Evolutionary conservation across 2,888 invertebrate species (phyloP).

Genomic region (Macaria notata): DNA sequence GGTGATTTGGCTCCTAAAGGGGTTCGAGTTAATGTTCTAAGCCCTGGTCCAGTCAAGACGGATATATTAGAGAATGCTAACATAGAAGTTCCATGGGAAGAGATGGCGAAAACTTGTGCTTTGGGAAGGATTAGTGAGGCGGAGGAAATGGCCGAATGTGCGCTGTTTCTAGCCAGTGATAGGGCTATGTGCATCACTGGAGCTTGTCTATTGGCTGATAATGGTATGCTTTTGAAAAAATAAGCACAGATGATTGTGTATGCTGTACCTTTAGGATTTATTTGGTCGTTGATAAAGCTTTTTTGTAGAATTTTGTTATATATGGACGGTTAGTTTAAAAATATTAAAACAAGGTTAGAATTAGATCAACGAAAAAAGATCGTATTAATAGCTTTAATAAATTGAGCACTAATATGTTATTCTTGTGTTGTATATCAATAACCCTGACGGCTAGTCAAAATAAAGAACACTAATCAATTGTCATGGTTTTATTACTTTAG

Average conservation of each 20-base stretch:
- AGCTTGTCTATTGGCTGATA: conserved; percentile 40
- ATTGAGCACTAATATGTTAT: no score
- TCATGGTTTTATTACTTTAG: no score
- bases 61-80: conserved; percentile 48
- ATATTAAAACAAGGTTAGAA: no score
- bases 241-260: not conserved
- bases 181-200: conserved; percentile 45
- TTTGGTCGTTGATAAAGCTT: no score
- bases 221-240: conserved; percentile 56
- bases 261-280: no score
- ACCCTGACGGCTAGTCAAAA: no score
- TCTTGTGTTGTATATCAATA: no score
- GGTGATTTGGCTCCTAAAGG: conserved; percentile 59
- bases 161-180: conserved; percentile 44
- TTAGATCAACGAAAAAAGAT: no score
- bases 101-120: conserved; percentile 19
- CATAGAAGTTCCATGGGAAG: conserved; percentile 46
- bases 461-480: no score
- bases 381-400: no score
- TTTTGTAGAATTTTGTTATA: no score
- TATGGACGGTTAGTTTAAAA: no score
- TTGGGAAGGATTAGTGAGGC: conserved; percentile 40
- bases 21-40: conserved; percentile 40
- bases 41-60: conserved; percentile 44
- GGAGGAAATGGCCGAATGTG: conserved; percentile 42